Conservation (phyloP, 2,888 invertebrate genomes). For the Argyresthia albistria region DNA sequence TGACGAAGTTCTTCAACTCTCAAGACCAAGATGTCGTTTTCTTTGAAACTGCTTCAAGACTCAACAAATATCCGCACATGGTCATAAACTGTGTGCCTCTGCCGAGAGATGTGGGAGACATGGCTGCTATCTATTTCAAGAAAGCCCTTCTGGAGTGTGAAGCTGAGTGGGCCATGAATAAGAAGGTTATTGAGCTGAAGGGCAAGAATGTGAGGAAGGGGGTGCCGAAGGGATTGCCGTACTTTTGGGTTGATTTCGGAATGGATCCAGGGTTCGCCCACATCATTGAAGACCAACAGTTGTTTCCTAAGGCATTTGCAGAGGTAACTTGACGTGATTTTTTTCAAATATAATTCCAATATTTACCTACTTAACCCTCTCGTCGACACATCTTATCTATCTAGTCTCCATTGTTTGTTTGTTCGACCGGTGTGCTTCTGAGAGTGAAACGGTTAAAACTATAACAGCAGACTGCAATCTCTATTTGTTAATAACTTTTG, state of each 20-base stretch:
- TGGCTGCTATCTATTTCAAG: constrained; percentile 97
- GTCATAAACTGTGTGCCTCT: constrained; percentile 91
- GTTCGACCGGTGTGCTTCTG: too few relatives aligned
- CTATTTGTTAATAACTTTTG: too few relatives aligned
- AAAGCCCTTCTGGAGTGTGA: constrained; percentile 97
- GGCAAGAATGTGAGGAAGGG: constrained; percentile 83
- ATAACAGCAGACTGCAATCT: too few relatives aligned
- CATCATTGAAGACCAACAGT: constrained; percentile 93
- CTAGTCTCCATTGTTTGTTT: too few relatives aligned
- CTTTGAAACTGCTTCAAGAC: constrained; percentile 87
- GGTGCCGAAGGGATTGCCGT: constrained; percentile 94
- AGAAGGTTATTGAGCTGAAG: constrained; percentile 77
- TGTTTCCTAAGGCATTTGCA: constrained; percentile 92
- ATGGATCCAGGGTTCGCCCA: constrained; percentile 94
- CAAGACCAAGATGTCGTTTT: constrained; percentile 88
- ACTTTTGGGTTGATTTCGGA: constrained; percentile 96
- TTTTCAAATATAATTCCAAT: too few relatives aligned
- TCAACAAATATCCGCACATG: constrained; percentile 87
- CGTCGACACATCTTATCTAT: too few relatives aligned
- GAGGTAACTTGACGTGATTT: constrained; percentile 69
- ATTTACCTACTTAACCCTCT: too few relatives aligned
- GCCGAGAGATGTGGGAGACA: constrained; percentile 85
- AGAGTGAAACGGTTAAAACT: too few relatives aligned
- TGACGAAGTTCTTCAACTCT: constrained; percentile 83
- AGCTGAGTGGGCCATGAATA: constrained; percentile 95